Percentiles rank a stretch among this genome's conserved stretches.
Conservation (phyloP, 2,797 vertebrate genomes). For the Falco rusticolus region DNA sequence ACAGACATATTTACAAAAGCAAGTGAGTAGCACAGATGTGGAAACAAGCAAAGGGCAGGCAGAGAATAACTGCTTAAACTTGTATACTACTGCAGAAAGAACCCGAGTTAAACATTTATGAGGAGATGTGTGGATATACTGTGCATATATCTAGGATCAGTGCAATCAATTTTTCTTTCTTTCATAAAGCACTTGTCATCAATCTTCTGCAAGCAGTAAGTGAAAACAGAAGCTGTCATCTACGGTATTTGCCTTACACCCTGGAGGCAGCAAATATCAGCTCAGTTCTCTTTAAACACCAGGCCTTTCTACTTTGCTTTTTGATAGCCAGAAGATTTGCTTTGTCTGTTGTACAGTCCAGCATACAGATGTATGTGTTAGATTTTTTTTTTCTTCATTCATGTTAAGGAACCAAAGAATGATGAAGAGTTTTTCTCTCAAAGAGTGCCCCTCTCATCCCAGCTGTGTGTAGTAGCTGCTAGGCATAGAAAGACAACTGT, state of each 20-base stretch:
- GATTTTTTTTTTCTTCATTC: conserved; percentile 15
- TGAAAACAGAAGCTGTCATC: conserved; percentile 72
- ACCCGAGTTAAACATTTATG: conserved; percentile 50
- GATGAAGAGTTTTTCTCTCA: conserved; percentile 15
- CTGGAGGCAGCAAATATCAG: conserved; percentile 40
- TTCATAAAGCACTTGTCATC: conserved; percentile 62
- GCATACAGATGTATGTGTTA: conserved; percentile 29
- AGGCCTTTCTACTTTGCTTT: conserved; percentile 32
- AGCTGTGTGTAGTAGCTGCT: conserved; percentile 12
- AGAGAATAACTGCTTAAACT: background rate
- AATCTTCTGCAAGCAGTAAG: conserved; percentile 57
- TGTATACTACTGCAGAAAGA: background rate
- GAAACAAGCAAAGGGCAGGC: background rate
- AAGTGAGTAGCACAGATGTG: background rate
- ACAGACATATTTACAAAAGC: background rate
- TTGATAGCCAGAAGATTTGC: conserved; percentile 55
- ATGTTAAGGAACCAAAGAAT: conserved; percentile 25
- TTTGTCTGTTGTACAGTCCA: conserved; percentile 55
- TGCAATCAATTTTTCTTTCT: conserved; percentile 54
- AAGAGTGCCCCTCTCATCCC: background rate
- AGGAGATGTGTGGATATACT: conserved; percentile 18
- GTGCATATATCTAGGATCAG: conserved; percentile 17
- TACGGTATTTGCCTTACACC: conserved; percentile 28
- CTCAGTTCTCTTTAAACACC: conserved; percentile 53
- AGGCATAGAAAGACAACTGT: background rate